A percentile compares a stretch with the other conserved stretches of the same genome.
phyloP scores from a whole-genome alignment of 2,888 invertebrate genomes.

The Cephonodes hylas region DNA sequence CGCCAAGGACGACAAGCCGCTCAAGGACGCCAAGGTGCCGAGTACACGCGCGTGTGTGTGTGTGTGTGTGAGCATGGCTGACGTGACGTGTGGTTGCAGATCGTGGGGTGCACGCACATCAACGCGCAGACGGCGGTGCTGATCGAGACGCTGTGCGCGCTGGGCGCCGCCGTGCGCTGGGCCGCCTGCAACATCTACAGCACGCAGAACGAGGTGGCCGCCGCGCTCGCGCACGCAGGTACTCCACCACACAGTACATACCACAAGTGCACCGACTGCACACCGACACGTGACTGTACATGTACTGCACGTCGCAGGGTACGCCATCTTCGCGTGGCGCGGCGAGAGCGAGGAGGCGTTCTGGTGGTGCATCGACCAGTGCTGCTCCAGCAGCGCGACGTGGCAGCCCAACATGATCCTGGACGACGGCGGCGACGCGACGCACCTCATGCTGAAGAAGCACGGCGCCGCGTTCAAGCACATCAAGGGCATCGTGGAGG shows the following conservation, averaged over 20 bases:
- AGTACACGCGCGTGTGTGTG: background rate
- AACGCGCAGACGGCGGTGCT: slow-evolving; percentile 98
- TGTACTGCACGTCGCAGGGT: slow-evolving; percentile 68
- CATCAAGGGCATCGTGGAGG: slow-evolving; percentile 97
- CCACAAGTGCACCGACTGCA: too few relatives aligned
- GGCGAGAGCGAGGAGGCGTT: slow-evolving; percentile 99
- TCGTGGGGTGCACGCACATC: slow-evolving; percentile 98
- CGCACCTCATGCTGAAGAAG: slow-evolving; percentile 97
- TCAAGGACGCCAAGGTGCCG: slow-evolving; percentile 92
- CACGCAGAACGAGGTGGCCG: slow-evolving; percentile 98
- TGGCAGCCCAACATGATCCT: slow-evolving; percentile 99
- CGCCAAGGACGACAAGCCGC: slow-evolving; percentile 95
- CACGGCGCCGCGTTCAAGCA: slow-evolving; percentile 95
- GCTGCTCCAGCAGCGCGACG: slow-evolving; percentile 93
- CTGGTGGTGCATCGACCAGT: slow-evolving; percentile 98
- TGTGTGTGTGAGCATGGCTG: too few relatives aligned
- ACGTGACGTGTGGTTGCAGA: too few relatives aligned
- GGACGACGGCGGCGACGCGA: slow-evolving; percentile 98
- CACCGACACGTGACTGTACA: background rate
- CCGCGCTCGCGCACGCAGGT: slow-evolving; percentile 93
- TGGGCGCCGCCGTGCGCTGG: slow-evolving; percentile 97
- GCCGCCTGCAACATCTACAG: slow-evolving; percentile 99
- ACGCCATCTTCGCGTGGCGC: slow-evolving; percentile 97
- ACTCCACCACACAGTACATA: slow-evolving; percentile 19
- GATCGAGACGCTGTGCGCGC: slow-evolving; percentile 92